Conservation (phyloP, 2,888 invertebrate genomes). For the Galeopsomyia nigrocyanea region DNA sequence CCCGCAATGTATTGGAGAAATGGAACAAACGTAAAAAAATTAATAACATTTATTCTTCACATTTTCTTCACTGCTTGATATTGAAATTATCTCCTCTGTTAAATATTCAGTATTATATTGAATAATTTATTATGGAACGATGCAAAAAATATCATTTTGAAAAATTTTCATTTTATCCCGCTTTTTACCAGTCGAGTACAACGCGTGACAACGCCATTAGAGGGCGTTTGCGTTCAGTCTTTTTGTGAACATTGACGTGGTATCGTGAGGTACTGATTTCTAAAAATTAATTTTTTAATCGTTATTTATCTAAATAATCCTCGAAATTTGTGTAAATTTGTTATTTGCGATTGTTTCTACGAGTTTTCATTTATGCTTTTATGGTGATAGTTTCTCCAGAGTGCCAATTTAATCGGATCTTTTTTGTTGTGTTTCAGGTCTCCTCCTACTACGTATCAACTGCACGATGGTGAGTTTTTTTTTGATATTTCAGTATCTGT, state of each 20-base stretch:
- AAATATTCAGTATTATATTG: not conserved
- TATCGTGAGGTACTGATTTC: slow-evolving; percentile 21
- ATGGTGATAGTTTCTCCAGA: slow-evolving; percentile 8
- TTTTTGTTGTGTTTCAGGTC: slow-evolving; percentile 38
- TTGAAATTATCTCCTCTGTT: not conserved
- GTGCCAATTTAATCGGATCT: slow-evolving; percentile 7
- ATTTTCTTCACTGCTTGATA: no score
- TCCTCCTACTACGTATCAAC: slow-evolving; percentile 15
- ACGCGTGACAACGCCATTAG: slow-evolving; percentile 3
- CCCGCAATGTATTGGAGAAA: not conserved
- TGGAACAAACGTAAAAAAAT: slow-evolving; percentile 28
- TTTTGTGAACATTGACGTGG: slow-evolving; percentile 36
- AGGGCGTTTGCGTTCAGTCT: slow-evolving; percentile 39
- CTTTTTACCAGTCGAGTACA: not conserved
- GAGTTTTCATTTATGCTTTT: not conserved
- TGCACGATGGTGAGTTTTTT: slow-evolving; percentile 38
- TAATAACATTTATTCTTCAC: not conserved
- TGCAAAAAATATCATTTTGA: slow-evolving; percentile 1
- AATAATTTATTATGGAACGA: not conserved
- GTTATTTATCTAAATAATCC: slow-evolving; percentile 31
- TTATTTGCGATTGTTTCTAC: not conserved
- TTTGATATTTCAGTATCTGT: not conserved
- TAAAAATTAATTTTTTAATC: slow-evolving; percentile 35
- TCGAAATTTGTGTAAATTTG: not conserved
- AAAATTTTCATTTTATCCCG: slow-evolving; percentile 9